A percentile compares a stretch with the other conserved stretches of the same genome.
phyloP scores from a whole-genome alignment of 2,113 vertebrate species.

The Suricata suricatta region DNA sequence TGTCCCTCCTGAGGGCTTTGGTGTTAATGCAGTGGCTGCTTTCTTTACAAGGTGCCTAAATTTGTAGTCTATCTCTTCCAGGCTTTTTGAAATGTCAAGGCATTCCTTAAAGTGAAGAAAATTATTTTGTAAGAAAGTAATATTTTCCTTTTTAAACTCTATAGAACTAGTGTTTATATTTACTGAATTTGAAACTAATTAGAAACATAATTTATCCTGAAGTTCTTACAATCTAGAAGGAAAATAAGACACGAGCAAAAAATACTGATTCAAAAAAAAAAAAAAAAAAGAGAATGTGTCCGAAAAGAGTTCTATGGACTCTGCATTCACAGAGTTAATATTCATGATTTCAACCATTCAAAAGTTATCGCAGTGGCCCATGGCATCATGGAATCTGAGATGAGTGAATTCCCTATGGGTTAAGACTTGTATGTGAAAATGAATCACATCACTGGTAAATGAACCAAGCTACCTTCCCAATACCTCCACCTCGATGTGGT shows the following conservation, averaged over 20 bases:
- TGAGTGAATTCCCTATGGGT: neutral
- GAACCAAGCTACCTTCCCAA: neutral
- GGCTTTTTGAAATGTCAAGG: neutral
- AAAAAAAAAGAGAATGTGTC: neutral
- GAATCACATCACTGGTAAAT: neutral
- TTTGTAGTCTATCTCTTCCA: constrained; percentile 59
- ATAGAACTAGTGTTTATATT: neutral
- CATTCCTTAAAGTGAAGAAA: neutral
- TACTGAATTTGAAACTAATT: neutral
- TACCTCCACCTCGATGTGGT: neutral
- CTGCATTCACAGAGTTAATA: neutral
- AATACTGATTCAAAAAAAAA: neutral
- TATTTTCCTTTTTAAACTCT: neutral
- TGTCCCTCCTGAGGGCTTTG: constrained; percentile 45
- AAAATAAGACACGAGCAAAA: constrained; percentile 1
- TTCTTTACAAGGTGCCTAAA: constrained; percentile 19
- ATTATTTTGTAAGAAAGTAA: neutral
- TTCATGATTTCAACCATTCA: neutral
- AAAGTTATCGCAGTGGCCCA: neutral
- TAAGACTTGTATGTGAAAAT: neutral
- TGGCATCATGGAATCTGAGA: neutral
- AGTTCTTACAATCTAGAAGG: neutral
- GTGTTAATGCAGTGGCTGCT: constrained; percentile 18
- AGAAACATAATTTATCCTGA: neutral
- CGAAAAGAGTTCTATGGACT: neutral